Evolutionary conservation across 2,888 invertebrate species (phyloP), one percentile per base, ranked within the genome.

Genomic region (Syrphus vitripennis): DNA sequence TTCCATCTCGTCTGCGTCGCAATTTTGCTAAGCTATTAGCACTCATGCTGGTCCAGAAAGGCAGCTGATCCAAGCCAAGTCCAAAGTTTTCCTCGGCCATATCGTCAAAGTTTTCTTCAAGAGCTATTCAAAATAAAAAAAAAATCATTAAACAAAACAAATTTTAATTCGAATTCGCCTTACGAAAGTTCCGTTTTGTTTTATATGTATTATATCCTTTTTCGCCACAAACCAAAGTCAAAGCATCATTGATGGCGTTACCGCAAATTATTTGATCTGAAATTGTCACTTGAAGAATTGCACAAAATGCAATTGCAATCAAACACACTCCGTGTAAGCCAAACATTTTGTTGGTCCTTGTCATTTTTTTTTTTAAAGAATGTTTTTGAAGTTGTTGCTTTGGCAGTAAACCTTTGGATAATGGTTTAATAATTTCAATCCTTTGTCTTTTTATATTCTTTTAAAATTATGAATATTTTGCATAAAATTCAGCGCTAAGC

Each of bases 41-140:
- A 63, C n/a, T 63, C 61, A 63, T 63, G 21, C 40, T 63, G 4
- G n/a, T 42, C 61, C 61, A 63, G 4, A 42, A 42, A 16, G 61
- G 61, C 6, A 61, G 16, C 21, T 26, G 24, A 9, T 40, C 24
- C 1, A 61, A 12, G 4, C 40, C 26, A 14, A 40, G 3, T n/a
- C 24, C 61, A 26, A 61, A 61, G 6, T 16, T 40, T 2, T 40
- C 40, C 0, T 40, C 26, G 10, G 26, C 40, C 4, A n/a, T 5
- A 2, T 21, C n/a, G 1, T n/a, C n/a, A 26, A 26, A 61, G 9
- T 40, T 16, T n/a, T 61, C 61, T 16, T 21, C 40, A 1, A 40
- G 10, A 16, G 40, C 40, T 40, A 40, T 0, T 16, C n/a, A 61
- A 59, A 24, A 3, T 7, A 4, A n/a, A 4, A 21, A 14, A 37